Conservation (phyloP, 1,140 invertebrate genomes). For the Eupeodes corollae region DNA sequence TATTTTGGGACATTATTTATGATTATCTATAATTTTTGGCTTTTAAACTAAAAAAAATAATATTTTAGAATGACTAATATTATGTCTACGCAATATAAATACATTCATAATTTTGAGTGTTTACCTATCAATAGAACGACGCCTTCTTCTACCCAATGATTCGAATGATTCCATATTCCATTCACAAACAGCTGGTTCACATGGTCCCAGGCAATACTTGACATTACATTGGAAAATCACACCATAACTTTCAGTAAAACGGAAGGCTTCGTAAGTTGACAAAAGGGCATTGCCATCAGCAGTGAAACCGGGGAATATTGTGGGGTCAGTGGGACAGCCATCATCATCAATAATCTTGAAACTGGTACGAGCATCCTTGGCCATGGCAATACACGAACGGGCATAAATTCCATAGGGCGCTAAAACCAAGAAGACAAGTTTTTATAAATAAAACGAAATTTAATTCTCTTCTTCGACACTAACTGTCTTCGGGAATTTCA, state of each 20-base stretch:
- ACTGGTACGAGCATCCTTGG: slow-evolving; percentile 89
- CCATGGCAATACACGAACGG: slow-evolving; percentile 90
- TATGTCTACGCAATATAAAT: too few relatives aligned
- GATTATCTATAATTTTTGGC: too few relatives aligned
- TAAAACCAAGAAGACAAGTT: slow-evolving; percentile 36
- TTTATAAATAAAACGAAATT: not conserved
- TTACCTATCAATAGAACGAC: slow-evolving; percentile 51
- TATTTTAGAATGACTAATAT: too few relatives aligned
- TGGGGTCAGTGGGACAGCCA: slow-evolving; percentile 85
- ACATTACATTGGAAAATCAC: slow-evolving; percentile 97
- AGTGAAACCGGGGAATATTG: slow-evolving; percentile 83
- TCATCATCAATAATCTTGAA: slow-evolving; percentile 94
- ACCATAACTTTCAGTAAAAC: slow-evolving; percentile 91
- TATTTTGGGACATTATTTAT: too few relatives aligned
- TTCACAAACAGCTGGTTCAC: slow-evolving; percentile 81
- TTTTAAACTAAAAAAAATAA: too few relatives aligned
- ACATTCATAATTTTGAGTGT: too few relatives aligned
- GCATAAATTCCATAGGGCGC: slow-evolving; percentile 93
- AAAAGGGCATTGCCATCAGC: slow-evolving; percentile 80
- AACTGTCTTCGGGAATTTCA: slow-evolving; percentile 91
- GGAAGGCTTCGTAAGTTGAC: slow-evolving; percentile 86
- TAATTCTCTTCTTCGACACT: slow-evolving; percentile 36
- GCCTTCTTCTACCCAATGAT: slow-evolving; percentile 80
- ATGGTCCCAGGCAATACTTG: slow-evolving; percentile 89
- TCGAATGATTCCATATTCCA: slow-evolving; percentile 78